Conservation (phyloP, 2,888 invertebrate species). For the Prosopocoilus inquinatus region DNA sequence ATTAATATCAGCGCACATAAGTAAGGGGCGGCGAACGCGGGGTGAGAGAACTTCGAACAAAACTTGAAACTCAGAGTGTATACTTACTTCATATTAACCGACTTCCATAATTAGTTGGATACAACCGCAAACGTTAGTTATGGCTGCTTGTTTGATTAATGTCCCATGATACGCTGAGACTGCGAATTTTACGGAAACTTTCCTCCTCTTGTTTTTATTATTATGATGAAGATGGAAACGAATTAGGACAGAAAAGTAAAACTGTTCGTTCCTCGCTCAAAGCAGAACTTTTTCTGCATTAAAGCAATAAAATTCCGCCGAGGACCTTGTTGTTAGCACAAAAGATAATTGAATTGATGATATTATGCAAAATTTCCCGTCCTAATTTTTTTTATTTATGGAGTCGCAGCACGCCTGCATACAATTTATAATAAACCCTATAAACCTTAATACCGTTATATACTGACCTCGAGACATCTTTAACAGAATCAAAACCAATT, state of each 20-base stretch:
- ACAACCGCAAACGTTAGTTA: not conserved
- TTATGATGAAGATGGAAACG: not conserved
- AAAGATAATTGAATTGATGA: conserved; percentile 16
- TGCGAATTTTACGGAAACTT: not conserved
- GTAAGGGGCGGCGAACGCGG: conserved; percentile 7
- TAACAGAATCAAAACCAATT: too few relatives aligned
- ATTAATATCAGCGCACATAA: conserved; percentile 11
- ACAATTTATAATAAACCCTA: too few relatives aligned
- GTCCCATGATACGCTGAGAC: conserved; percentile 1
- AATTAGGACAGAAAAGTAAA: conserved; percentile 5
- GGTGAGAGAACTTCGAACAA: conserved; percentile 1
- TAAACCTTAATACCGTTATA: too few relatives aligned
- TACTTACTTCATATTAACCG: conserved; percentile 4
- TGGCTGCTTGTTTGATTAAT: conserved; percentile 2
- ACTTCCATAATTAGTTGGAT: conserved; percentile 2
- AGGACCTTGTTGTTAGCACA: conserved; percentile 5
- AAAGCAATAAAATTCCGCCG: conserved; percentile 12
- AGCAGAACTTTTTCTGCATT: conserved; percentile 12
- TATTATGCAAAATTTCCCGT: conserved; percentile 20
- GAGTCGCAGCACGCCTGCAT: too few relatives aligned
- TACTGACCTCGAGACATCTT: too few relatives aligned
- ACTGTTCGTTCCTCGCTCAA: conserved; percentile 3
- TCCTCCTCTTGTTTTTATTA: not conserved
- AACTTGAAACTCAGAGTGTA: conserved; percentile 1
- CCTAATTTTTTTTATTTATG: too few relatives aligned